phyloP scores from a whole-genome alignment of 2,113 vertebrate genomes.

The Chauna torquata region DNA sequence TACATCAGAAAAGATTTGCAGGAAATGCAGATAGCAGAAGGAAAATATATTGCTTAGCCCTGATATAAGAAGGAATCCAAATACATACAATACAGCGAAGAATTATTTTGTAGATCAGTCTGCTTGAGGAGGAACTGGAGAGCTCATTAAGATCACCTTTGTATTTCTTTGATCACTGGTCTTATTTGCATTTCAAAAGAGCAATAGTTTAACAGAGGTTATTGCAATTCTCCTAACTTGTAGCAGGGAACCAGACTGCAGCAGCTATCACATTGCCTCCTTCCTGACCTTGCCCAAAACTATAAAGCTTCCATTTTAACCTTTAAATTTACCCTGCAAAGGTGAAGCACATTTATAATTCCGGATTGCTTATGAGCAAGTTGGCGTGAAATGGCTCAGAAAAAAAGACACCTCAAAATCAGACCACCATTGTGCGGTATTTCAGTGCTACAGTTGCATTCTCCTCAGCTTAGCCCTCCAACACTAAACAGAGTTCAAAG shows the following conservation, averaged over 20 bases:
- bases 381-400: background rate
- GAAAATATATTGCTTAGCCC: background rate
- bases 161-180: background rate
- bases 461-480: fast-evolving
- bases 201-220: background rate
- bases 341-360: background rate
- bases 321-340: background rate
- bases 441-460: background rate
- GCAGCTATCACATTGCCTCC: background rate
- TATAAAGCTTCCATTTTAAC: background rate
- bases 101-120: background rate
- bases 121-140: background rate
- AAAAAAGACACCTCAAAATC: background rate
- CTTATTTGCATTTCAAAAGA: constrained; percentile 23
- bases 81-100: background rate
- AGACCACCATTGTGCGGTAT: background rate
- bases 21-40: background rate
- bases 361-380: background rate
- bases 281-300: background rate
- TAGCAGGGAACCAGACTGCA: background rate
- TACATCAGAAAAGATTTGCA: background rate
- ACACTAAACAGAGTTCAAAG: background rate
- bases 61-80: background rate
- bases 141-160: constrained; percentile 16
- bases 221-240: background rate